phyloP scores from a whole-genome alignment of 2,888 invertebrate genomes.

The Beris morrisii region DNA sequence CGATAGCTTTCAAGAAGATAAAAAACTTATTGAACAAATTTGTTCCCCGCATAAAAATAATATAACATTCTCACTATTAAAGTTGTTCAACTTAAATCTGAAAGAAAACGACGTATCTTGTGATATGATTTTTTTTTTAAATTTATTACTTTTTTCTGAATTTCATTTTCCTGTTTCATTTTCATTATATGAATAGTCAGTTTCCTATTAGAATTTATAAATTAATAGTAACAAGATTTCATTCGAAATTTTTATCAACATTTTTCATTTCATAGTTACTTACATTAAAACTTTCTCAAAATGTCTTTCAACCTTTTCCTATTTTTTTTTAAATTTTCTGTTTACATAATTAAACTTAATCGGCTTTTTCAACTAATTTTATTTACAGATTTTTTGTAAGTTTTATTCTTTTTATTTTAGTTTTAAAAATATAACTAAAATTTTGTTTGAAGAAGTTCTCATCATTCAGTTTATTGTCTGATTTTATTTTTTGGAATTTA shows the following conservation, averaged over 20 bases:
- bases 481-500: too few relatives aligned
- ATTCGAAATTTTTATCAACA: constrained; percentile 35
- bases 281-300: constrained; percentile 13
- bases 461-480: too few relatives aligned
- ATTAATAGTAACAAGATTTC: constrained; percentile 33
- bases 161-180: constrained; percentile 30
- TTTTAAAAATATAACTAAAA: too few relatives aligned
- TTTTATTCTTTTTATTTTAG: constrained; percentile 29
- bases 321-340: background rate
- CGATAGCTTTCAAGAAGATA: too few relatives aligned
- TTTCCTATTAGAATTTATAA: background rate
- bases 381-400: constrained; percentile 27
- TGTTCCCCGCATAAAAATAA: too few relatives aligned
- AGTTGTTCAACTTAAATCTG: too few relatives aligned
- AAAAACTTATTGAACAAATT: too few relatives aligned
- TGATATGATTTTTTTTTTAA: too few relatives aligned
- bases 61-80: too few relatives aligned
- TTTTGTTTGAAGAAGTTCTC: too few relatives aligned
- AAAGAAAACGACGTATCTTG: too few relatives aligned
- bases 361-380: too few relatives aligned
- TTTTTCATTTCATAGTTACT: constrained; percentile 32
- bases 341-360: constrained; percentile 35
- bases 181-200: constrained; percentile 29
- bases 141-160: constrained; percentile 10
- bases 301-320: constrained; percentile 16